A percentile compares a stretch with the other conserved stretches of the same genome.
Evolutionary conservation across 2,797 vertebrate species (phyloP).

Genomic region (Alauda arvensis): DNA sequence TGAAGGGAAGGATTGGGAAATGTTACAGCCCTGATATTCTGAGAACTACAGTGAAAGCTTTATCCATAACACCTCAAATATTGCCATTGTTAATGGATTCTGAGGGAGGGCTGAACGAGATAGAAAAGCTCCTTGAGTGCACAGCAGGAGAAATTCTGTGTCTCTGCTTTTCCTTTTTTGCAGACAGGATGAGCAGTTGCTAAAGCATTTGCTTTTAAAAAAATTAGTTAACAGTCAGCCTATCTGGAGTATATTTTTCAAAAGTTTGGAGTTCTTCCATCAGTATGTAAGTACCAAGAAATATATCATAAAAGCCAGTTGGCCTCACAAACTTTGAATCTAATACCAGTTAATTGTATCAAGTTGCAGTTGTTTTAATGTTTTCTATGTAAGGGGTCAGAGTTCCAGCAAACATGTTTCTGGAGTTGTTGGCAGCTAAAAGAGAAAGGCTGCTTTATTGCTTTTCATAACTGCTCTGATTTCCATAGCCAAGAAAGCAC

Average conservation of each 20-base stretch:
- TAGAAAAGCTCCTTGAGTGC: neutral
- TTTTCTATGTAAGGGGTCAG: constrained; percentile 58
- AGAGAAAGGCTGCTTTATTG: constrained; percentile 45
- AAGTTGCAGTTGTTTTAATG: constrained; percentile 58
- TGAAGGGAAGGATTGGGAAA: neutral
- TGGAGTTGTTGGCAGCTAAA: constrained; percentile 54
- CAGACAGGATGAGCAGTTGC: constrained; percentile 32
- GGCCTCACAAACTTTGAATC: constrained; percentile 47
- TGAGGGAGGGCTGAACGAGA: neutral
- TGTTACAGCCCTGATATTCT: neutral
- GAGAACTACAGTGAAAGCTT: constrained; percentile 13
- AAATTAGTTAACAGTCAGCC: constrained; percentile 26
- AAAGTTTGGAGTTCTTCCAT: constrained; percentile 47
- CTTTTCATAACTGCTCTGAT: constrained; percentile 52
- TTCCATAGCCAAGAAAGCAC: constrained; percentile 40
- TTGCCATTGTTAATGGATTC: neutral
- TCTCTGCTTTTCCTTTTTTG: neutral
- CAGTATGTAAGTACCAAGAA: constrained; percentile 49
- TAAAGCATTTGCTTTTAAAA: constrained; percentile 24
- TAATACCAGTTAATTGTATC: constrained; percentile 59
- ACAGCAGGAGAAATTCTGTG: neutral
- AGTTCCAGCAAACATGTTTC: constrained; percentile 59
- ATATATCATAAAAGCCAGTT: constrained; percentile 58
- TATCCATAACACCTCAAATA: neutral
- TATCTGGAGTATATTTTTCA: constrained; percentile 55